Conservation (phyloP, 2,888 invertebrate species). For the Meteorus cinctellus region DNA sequence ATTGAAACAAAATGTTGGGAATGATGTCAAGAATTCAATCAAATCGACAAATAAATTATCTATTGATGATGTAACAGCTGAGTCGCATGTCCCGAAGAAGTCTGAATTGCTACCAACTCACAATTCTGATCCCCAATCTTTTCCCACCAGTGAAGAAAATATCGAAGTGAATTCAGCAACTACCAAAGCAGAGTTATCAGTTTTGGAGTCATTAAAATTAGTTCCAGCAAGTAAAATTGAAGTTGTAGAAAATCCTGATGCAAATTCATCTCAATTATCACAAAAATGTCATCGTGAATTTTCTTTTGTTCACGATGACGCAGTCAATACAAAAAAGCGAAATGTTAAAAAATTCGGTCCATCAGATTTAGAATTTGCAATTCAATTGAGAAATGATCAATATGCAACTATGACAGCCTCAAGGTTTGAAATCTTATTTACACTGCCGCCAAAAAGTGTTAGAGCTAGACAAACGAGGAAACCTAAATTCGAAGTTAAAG, state of each 20-base stretch:
- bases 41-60: neutral
- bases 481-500: conserved; percentile 9
- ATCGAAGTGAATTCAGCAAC: conserved; percentile 8
- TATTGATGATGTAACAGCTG: neutral
- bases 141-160: neutral
- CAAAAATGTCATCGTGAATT: neutral
- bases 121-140: neutral
- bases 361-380: conserved; percentile 18
- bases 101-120: neutral
- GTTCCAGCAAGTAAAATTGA: conserved; percentile 62
- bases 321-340: conserved; percentile 44
- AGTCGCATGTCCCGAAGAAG: neutral
- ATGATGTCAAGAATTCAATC: neutral
- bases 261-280: conserved; percentile 28
- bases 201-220: conserved; percentile 65
- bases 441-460: conserved; percentile 27
- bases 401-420: neutral
- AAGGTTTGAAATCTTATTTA: conserved; percentile 23
- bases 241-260: conserved; percentile 35
- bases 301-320: conserved; percentile 9
- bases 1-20: neutral
- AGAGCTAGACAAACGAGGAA: conserved; percentile 31
- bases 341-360: conserved; percentile 25
- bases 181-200: neutral
- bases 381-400: conserved; percentile 10